Evolutionary conservation across 2,797 vertebrate genomes (phyloP), one percentile per base, ranked within the genome.

Genomic region (Chelidonichthys spinosus): DNA sequence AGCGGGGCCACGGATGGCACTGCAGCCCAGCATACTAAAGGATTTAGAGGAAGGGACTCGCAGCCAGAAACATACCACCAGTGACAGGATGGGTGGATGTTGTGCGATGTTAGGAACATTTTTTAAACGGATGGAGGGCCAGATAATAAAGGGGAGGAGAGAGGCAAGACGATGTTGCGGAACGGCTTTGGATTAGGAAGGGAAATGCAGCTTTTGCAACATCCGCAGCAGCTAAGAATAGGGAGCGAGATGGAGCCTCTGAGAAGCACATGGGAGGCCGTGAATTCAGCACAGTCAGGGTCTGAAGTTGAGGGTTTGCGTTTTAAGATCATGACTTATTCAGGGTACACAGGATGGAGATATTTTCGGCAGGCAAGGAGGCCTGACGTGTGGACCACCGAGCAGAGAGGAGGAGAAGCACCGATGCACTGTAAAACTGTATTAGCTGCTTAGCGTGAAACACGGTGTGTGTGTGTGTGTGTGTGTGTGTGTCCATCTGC

Each of bases 241-340:
- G 49, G 50, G 4, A 69, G 15, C 52, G 50, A 71, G 44, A 37
- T 35, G 49, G 8, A 64, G 35, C 11, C 13, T 43, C 25, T 32
- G 9, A 50, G 33, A 52, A 63, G 33, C n/a, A 25, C 1, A 7
- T 3, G 33, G 56, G 66, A 55, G 56, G 54, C 55, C 59, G 44
- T 59, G 42, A 78, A 69, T 8, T 11, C 55, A 25, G 59, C 53
- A 39, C 37, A 80, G 44, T 67, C 55, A 36, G 72, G 46, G 10
- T 73, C 33, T 7, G 10, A 63, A 68, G 67, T 59, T 73, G 3
- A 69, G 60, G 15, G 33, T 14, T 35, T 52, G 68, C 59, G 36
- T 76, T 56, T 78, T 37, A 53, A 46, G 49, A 67, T 88, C 84
- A 86, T 87, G 35, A 90, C 63, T 89, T 86, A 89, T 89, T 91